Evolutionary conservation across 2,888 invertebrate genomes (phyloP), one percentile per base, ranked within the genome.

Genomic region (Amphipoea oculea): DNA sequence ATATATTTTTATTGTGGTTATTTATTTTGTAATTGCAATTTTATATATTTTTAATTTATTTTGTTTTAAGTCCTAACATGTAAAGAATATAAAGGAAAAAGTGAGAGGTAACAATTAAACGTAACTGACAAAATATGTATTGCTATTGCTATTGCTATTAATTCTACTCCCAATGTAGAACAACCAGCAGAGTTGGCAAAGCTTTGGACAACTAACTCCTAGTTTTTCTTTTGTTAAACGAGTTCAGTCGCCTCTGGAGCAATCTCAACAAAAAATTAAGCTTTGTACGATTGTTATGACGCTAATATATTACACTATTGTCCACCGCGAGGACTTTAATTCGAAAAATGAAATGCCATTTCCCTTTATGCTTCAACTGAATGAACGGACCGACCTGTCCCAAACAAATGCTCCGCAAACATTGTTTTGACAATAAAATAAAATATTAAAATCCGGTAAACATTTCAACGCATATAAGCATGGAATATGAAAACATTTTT

Each of bases 401-500:
- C 73, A 82, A 87, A 85, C 77, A 84, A 84, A 85, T 67, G 74
- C 73, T 73, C 54, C 51, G 48, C 75, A 85, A 76, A 87, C 74
- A 85, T 89, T 83, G 83, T 85, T 88, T 81, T 81, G 86, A 85
- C 83, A 86, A 90, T 88, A 86, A 87, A 87, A 88, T 90, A 88
- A 86, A 87, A 90, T 90, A 89, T 89, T 90, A 86, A 90, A 90
- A 90, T 88, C 75, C 81, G 86, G 91, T 88, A 88, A 91, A 89
- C 90, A 90, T 91, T 89, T 91, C 86, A 88, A 88, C 88, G 88
- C n/a, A n/a, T 91, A 93, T 94, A 92, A 88, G 90, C 88, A 91
- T 92, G 91, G 93, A 94, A 95, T 92, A 94, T 92, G 90, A 91
- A 93, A 94, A 93, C 89, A 92, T 94, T 95, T 91, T 94, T 94